These are phyloP conservation scores for Nematopogon swammerdamellus DNA, from an alignment of 2,888 invertebrate species.

Conservation along the genomic window DNA sequence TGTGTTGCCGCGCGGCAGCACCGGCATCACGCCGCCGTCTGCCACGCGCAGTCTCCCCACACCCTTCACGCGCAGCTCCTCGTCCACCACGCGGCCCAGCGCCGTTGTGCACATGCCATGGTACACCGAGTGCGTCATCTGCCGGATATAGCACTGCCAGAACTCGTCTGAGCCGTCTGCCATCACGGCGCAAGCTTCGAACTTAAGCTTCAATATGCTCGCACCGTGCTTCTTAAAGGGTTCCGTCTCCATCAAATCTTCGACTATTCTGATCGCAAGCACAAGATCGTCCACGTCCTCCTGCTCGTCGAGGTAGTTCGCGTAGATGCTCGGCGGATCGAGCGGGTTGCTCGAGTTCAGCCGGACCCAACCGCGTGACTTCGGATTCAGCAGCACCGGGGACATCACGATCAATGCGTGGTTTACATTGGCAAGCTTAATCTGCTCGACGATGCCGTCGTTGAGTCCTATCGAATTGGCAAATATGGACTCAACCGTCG, in stretches of 20 bases:
- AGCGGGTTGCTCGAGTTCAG: constrained; percentile 21
- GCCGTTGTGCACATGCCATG: constrained; percentile 28
- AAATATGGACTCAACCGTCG: constrained; percentile 11
- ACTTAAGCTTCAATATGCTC: background rate
- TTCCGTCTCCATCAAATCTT: constrained; percentile 19
- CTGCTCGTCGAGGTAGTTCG: constrained; percentile 24
- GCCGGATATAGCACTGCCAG: constrained; percentile 4
- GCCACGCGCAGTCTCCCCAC: constrained; percentile 23
- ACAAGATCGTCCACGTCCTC: constrained; percentile 23
- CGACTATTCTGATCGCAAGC: constrained; percentile 20
- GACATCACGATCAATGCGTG: constrained; percentile 16
- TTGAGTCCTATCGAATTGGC: constrained; percentile 14
- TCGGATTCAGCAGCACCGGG: constrained; percentile 15
- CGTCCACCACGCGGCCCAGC: constrained; percentile 25
- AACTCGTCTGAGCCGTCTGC: constrained; percentile 3
- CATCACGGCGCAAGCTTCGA: constrained; percentile 1
- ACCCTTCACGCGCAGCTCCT: constrained; percentile 22
- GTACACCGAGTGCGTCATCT: constrained; percentile 23
- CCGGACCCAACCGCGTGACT: constrained; percentile 23
- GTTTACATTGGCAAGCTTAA: constrained; percentile 17
- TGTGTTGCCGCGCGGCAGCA: constrained; percentile 23
- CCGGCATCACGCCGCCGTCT: constrained; percentile 23
- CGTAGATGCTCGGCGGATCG: constrained; percentile 20
- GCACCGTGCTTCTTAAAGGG: constrained; percentile 10
- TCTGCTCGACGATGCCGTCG: constrained; percentile 17